phyloP scores from a whole-genome alignment of 2,888 invertebrate species.

The Hirtodrosophila duncani region DNA sequence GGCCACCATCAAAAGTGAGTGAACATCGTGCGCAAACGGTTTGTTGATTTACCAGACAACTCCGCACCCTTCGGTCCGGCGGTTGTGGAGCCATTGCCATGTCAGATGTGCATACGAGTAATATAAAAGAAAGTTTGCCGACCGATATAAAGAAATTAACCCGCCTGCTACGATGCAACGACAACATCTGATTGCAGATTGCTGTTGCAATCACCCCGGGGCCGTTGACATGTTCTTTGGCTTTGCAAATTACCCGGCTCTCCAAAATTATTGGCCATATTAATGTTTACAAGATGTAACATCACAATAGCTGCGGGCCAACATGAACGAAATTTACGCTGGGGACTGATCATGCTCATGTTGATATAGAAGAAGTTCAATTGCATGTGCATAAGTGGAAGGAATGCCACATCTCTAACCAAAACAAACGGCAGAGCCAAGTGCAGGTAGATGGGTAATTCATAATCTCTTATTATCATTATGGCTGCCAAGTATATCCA shows the following conservation, averaged over 20 bases:
- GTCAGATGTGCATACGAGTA: neutral
- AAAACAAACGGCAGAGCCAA: neutral
- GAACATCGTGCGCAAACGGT: slow-evolving; percentile 57
- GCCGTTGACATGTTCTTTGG: slow-evolving; percentile 58
- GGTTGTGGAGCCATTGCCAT: neutral
- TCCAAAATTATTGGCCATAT: slow-evolving; percentile 54
- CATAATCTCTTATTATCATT: too few relatives aligned
- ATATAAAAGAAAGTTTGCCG: slow-evolving; percentile 54
- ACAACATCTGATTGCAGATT: slow-evolving; percentile 49
- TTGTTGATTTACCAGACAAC: slow-evolving; percentile 60
- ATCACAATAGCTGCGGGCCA: slow-evolving; percentile 56
- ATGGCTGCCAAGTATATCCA: too few relatives aligned
- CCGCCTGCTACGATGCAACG: slow-evolving; percentile 17
- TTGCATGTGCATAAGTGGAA: neutral
- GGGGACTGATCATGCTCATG: neutral
- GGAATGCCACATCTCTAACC: neutral
- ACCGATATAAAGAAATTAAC: slow-evolving; percentile 62
- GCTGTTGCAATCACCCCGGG: too few relatives aligned
- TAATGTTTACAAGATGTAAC: slow-evolving; percentile 68
- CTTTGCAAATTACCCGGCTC: slow-evolving; percentile 45
- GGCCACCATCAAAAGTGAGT: slow-evolving; percentile 22
- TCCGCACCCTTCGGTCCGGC: too few relatives aligned
- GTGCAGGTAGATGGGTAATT: too few relatives aligned
- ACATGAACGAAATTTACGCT: slow-evolving; percentile 34
- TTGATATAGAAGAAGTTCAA: neutral